phyloP scores from a whole-genome alignment of 2,113 vertebrate genomes.

The Callipepla squamata region DNA sequence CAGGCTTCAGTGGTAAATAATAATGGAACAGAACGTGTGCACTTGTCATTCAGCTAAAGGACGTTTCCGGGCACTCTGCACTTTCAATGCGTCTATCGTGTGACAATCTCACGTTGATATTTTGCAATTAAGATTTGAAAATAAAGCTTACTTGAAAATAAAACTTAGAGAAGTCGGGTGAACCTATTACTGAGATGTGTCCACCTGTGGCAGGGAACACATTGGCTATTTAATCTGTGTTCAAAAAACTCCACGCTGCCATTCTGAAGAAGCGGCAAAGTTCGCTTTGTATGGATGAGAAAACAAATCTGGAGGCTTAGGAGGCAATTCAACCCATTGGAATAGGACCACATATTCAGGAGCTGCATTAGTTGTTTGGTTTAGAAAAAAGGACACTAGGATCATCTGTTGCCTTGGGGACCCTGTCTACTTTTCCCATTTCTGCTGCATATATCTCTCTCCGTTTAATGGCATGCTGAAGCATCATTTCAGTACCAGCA shows the following conservation, averaged over 20 bases:
- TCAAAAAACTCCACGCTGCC: background rate
- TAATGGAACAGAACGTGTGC: fast-evolving
- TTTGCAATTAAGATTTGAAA: background rate
- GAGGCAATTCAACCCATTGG: background rate
- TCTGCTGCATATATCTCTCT: background rate
- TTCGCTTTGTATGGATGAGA: background rate
- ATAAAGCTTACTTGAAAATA: background rate
- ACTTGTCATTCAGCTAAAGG: background rate
- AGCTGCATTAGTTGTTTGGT: background rate
- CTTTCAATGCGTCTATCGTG: too few relatives aligned
- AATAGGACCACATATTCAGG: background rate
- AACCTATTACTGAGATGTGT: background rate
- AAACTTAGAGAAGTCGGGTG: background rate
- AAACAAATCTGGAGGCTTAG: background rate
- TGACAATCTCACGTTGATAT: fast-evolving
- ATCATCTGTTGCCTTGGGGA: background rate
- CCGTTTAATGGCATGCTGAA: background rate
- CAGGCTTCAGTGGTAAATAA: background rate
- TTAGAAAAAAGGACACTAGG: background rate
- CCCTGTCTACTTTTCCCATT: background rate
- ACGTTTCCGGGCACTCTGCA: background rate
- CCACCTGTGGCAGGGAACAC: background rate
- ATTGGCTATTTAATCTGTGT: background rate
- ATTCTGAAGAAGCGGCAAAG: background rate
- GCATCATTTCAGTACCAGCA: background rate